These are phyloP conservation scores for Oplegnathus fasciatus DNA, from an alignment of 2,113 vertebrate genomes.

Conservation along the genomic window DNA sequence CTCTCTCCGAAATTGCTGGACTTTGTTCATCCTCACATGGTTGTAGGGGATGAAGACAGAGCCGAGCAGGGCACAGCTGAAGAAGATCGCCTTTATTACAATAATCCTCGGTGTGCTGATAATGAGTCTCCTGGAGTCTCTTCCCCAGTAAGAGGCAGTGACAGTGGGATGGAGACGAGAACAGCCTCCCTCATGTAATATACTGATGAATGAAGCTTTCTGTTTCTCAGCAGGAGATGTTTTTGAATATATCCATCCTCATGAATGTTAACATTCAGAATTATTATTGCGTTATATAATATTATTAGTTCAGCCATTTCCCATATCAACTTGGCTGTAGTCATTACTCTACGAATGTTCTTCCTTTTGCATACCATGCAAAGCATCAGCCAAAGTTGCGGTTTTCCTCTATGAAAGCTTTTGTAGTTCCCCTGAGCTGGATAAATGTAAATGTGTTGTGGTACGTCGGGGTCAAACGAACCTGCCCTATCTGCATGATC, in stretches of 20 bases:
- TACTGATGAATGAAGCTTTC: not conserved
- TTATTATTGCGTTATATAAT: not conserved
- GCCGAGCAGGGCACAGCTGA: constrained; percentile 13
- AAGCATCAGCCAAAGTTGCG: constrained; percentile 59
- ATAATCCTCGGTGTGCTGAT: constrained; percentile 12
- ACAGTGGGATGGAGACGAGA: constrained; percentile 6
- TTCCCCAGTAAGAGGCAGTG: constrained; percentile 5
- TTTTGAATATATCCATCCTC: not conserved
- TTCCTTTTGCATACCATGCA: constrained; percentile 68
- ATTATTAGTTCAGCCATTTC: not conserved
- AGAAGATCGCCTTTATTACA: not conserved
- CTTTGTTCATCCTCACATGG: not conserved
- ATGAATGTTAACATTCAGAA: not conserved
- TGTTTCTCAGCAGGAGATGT: not conserved
- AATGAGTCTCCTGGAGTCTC: not conserved
- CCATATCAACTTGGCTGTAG: not conserved
- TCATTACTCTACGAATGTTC: not conserved
- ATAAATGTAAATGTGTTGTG: constrained; percentile 59
- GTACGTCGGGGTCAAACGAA: not conserved
- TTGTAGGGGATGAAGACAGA: constrained; percentile 7
- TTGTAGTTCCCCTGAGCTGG: not conserved
- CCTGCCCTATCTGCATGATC: constrained; percentile 4
- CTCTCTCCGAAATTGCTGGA: not conserved
- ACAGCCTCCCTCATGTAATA: no score
- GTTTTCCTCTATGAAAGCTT: constrained; percentile 31